Evolutionary conservation across 2,888 invertebrate genomes (phyloP).

Genomic region (Ptilodon capucinus): DNA sequence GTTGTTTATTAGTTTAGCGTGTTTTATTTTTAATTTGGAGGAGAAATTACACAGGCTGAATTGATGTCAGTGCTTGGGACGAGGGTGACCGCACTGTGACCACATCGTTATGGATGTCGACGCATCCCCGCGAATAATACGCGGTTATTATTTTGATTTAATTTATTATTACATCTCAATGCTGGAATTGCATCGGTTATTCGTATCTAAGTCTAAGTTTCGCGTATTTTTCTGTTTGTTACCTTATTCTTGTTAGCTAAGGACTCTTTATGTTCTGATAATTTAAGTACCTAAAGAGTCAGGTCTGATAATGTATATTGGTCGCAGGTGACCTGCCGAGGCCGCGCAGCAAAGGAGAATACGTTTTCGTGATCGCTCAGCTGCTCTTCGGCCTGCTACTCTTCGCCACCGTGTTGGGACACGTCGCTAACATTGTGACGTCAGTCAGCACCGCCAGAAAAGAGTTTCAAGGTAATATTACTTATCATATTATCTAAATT

Average conservation of each 20-base stretch:
- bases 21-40: conserved; percentile 10
- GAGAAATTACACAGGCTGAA: conserved; percentile 30
- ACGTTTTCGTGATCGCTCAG: conserved; percentile 97
- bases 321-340: conserved; percentile 89
- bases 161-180: no score
- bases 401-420: conserved; percentile 97
- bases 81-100: conserved; percentile 10
- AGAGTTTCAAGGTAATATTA: conserved; percentile 95
- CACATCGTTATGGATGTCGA: conserved; percentile 28
- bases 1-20: conserved; percentile 22
- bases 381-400: conserved; percentile 96
- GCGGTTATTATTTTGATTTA: no score
- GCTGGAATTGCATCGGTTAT: no score
- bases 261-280: no score
- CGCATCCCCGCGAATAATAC: conserved; percentile 9
- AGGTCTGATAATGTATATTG: background rate
- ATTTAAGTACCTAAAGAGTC: no score
- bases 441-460: conserved; percentile 98
- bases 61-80: conserved; percentile 8
- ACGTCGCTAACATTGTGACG: conserved; percentile 99
- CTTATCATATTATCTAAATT: no score
- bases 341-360: conserved; percentile 96
- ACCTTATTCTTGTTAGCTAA: no score
- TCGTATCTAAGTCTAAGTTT: no score
- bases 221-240: no score